These are phyloP conservation scores for Lutjanus argentimaculatus DNA, from an alignment of 2,797 vertebrate species.

Conservation along the genomic window DNA sequence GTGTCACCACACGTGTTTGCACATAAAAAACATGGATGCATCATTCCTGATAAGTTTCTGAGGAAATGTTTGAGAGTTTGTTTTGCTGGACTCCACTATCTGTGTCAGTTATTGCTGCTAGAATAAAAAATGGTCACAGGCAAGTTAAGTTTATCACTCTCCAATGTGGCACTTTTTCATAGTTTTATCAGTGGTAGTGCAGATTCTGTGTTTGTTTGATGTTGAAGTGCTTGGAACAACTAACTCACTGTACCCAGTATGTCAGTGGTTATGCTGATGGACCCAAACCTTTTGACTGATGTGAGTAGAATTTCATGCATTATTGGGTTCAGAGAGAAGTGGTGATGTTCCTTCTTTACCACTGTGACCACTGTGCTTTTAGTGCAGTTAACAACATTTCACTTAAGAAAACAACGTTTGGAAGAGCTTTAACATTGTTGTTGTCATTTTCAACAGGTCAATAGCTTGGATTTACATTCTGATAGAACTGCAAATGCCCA, in stretches of 20 bases:
- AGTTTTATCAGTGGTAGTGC: not conserved
- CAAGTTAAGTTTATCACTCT: no score
- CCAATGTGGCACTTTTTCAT: no score
- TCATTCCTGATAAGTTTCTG: slow-evolving; percentile 13
- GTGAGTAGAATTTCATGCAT: not conserved
- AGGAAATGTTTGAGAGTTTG: slow-evolving; percentile 5
- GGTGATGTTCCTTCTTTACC: not conserved
- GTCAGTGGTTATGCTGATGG: not conserved
- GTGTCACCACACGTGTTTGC: slow-evolving; percentile 9
- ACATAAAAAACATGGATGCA: not conserved
- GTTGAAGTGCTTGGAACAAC: not conserved
- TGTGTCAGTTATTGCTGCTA: not conserved
- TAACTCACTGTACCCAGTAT: not conserved
- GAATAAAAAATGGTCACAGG: not conserved
- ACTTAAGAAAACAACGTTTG: not conserved
- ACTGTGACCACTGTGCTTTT: slow-evolving; percentile 7
- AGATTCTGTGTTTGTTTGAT: not conserved
- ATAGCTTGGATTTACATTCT: not conserved
- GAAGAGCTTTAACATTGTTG: not conserved
- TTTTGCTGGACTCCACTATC: not conserved
- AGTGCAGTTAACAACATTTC: not conserved
- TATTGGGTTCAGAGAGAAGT: not conserved
- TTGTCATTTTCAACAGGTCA: not conserved
- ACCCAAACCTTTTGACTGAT: not conserved
- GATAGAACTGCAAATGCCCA: not conserved